These are phyloP conservation scores for Lethocerus indicus DNA, from an alignment of 1,140 invertebrate genomes.

Conservation along the genomic window DNA sequence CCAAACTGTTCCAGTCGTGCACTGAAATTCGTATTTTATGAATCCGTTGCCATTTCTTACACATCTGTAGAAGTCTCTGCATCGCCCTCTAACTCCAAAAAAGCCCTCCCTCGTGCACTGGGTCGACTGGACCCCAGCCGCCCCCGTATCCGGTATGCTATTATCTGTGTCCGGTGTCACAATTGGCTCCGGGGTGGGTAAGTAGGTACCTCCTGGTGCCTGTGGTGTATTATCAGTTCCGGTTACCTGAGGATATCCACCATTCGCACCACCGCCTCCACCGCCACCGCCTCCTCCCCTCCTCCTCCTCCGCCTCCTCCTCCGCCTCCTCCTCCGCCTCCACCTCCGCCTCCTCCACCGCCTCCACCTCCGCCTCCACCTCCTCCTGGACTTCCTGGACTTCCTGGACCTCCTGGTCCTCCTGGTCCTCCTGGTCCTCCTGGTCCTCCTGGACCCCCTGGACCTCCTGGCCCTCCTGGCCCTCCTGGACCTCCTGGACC, in stretches of 20 bases:
- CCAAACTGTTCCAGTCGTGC: slow-evolving; percentile 46
- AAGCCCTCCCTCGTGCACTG: slow-evolving; percentile 29
- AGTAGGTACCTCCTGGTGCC: neutral
- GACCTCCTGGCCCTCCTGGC: slow-evolving; percentile 2
- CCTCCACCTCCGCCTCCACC: neutral
- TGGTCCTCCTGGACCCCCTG: slow-evolving; percentile 1
- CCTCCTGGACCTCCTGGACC: slow-evolving; percentile 6
- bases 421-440: slow-evolving; percentile 12
- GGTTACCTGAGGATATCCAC: neutral
- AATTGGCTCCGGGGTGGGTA: neutral
- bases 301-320: neutral
- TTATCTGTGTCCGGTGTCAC: neutral
- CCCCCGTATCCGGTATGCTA: slow-evolving; percentile 18
- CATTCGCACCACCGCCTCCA: neutral
- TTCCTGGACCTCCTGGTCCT: slow-evolving; percentile 11
- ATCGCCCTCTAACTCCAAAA: slow-evolving; percentile 35
- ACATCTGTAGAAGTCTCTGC: slow-evolving; percentile 48
- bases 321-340: neutral
- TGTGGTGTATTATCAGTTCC: neutral
- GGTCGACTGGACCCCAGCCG: neutral
- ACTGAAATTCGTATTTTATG: slow-evolving; percentile 39
- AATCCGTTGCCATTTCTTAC: slow-evolving; percentile 38
- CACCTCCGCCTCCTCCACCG: neutral
- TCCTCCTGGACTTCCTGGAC: slow-evolving; percentile 20
- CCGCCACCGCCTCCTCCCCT: neutral